Evolutionary conservation across 2,797 vertebrate species (phyloP).

Genomic region (Rallus crepitans): DNA sequence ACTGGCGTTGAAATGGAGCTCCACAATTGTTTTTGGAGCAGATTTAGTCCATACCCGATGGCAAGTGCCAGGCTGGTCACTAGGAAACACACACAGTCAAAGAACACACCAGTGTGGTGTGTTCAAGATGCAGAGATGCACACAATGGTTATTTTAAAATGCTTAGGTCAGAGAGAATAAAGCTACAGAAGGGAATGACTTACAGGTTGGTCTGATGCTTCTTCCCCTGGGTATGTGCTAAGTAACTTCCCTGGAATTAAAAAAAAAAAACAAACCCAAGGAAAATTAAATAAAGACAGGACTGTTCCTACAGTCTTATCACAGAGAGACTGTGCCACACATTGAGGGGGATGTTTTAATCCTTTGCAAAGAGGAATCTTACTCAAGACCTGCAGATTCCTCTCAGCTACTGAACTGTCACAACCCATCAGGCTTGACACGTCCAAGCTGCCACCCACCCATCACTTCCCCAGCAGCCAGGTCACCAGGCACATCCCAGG

Average conservation of each 20-base stretch:
- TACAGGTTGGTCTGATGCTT: slow-evolving; percentile 99
- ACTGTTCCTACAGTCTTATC: background rate
- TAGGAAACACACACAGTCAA: background rate
- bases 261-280: background rate
- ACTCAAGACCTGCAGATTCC: background rate
- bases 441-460: background rate
- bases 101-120: background rate
- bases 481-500: background rate
- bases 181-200: slow-evolving; percentile 65
- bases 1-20: background rate
- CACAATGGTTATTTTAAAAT: rapidly evolving
- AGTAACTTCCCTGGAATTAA: slow-evolving; percentile 90
- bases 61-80: background rate
- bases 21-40: background rate
- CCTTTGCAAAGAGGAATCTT: background rate
- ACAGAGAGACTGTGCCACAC: background rate
- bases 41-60: background rate
- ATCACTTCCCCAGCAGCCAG: background rate
- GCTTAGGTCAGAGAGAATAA: background rate
- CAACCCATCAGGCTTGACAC: background rate
- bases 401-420: background rate
- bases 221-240: slow-evolving; percentile 98
- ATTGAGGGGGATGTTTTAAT: background rate
- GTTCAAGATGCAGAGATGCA: background rate
- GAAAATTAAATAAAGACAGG: background rate